phyloP scores from a whole-genome alignment of 2,113 vertebrate species.

The Tupaia tana region DNA sequence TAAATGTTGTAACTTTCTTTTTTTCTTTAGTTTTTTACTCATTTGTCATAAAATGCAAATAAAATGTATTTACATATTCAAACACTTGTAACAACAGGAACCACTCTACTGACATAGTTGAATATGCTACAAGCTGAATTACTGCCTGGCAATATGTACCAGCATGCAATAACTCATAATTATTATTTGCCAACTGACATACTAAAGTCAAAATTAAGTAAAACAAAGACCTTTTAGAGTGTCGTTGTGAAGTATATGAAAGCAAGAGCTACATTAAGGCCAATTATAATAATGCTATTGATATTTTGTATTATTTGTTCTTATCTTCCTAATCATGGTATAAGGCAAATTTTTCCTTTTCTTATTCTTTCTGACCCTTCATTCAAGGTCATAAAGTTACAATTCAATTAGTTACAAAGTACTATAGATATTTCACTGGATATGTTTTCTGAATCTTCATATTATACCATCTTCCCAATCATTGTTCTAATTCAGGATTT shows the following conservation, averaged over 20 bases:
- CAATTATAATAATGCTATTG: background rate
- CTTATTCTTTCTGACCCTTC: background rate
- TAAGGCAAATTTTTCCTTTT: background rate
- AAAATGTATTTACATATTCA: conserved; percentile 12
- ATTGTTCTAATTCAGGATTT: background rate
- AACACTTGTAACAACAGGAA: background rate
- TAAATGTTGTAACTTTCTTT: background rate
- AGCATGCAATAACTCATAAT: background rate
- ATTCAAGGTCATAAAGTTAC: too few species aligned
- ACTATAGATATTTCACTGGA: background rate
- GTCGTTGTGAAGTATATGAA: background rate
- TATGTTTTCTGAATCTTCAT: background rate
- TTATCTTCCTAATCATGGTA: background rate
- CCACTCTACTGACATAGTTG: background rate
- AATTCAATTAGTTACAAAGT: background rate
- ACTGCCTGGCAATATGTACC: background rate
- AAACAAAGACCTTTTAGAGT: background rate
- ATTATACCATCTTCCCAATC: background rate
- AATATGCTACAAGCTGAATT: background rate
- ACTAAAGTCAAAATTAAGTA: background rate
- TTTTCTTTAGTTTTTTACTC: background rate
- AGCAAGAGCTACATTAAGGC: background rate
- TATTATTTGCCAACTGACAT: conserved; percentile 4
- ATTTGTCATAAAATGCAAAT: conserved; percentile 1
- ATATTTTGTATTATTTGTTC: background rate